Conservation (phyloP, 2,113 vertebrate species). For the Himantopus leucocephalus region DNA sequence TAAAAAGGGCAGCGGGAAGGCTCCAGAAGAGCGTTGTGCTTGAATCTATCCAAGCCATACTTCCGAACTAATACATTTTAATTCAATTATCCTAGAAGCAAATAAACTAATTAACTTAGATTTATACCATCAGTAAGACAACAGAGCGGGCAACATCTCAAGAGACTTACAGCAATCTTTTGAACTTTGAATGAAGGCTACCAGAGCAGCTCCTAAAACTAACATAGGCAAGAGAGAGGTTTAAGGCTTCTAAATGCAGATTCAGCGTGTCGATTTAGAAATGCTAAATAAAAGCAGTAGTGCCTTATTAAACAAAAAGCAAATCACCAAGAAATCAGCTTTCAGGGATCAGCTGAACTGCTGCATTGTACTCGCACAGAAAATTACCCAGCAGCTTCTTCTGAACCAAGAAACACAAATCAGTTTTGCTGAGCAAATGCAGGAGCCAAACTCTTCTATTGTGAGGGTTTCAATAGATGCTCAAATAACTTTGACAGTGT, state of each 20-base stretch:
- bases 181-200: neutral
- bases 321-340: constrained; percentile 31
- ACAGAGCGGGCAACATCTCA: neutral
- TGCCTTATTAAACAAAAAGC: neutral
- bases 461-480: constrained; percentile 59
- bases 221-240: neutral
- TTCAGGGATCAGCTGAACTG: neutral
- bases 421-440: constrained; percentile 37
- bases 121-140: neutral
- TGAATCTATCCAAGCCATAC: neutral
- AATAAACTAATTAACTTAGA: constrained; percentile 6
- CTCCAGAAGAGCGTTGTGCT: neutral
- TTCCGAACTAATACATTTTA: neutral
- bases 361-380: neutral
- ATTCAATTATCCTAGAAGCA: neutral
- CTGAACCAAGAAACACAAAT: constrained; percentile 39
- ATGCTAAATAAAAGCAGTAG: neutral
- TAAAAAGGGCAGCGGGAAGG: neutral
- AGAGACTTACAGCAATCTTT: neutral
- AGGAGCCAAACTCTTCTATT: constrained; percentile 59
- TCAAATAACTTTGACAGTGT: constrained; percentile 61
- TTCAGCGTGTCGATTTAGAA: neutral
- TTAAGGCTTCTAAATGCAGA: neutral
- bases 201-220: neutral
- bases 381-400: constrained; percentile 50